Conservation (phyloP, 2,888 invertebrate species). For the Meiosimyza decipiens region DNA sequence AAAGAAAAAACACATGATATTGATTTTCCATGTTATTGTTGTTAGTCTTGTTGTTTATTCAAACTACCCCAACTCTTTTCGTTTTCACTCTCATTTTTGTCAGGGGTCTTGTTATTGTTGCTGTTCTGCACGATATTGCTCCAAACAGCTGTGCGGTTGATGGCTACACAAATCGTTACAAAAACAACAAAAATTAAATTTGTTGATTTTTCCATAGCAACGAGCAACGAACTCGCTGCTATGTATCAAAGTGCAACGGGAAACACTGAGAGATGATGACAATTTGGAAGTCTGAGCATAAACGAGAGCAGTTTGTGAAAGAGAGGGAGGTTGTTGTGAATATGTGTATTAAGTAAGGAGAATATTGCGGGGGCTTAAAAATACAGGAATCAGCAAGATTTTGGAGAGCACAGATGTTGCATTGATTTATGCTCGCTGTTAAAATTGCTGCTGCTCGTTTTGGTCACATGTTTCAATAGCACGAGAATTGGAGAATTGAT, state of each 20-base stretch:
- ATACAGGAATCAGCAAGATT: too few relatives aligned
- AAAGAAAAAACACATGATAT: conserved; percentile 28
- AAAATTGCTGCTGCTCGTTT: conserved; percentile 12
- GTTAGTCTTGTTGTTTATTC: conserved; percentile 9
- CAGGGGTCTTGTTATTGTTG: neutral
- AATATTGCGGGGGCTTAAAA: neutral
- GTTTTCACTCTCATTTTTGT: conserved; percentile 32
- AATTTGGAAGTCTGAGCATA: neutral
- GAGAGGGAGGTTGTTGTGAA: conserved; percentile 29
- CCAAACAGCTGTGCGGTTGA: conserved; percentile 14
- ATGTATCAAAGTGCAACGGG: conserved; percentile 5
- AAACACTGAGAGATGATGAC: neutral
- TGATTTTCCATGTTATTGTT: conserved; percentile 14
- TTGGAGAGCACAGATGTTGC: conserved; percentile 22
- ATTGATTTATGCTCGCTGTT: conserved; percentile 22
- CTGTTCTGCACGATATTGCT: neutral
- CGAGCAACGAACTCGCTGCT: conserved; percentile 29
- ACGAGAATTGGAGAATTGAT: neutral
- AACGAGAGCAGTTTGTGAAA: neutral
- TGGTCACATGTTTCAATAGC: conserved; percentile 11
- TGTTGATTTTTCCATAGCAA: conserved; percentile 32
- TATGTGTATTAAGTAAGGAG: conserved; percentile 18
- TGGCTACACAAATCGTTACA: neutral
- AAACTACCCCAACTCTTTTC: conserved; percentile 2
- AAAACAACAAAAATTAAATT: neutral